Evolutionary conservation across 2,797 vertebrate genomes (phyloP).

Genomic region (Phataginus tricuspis): DNA sequence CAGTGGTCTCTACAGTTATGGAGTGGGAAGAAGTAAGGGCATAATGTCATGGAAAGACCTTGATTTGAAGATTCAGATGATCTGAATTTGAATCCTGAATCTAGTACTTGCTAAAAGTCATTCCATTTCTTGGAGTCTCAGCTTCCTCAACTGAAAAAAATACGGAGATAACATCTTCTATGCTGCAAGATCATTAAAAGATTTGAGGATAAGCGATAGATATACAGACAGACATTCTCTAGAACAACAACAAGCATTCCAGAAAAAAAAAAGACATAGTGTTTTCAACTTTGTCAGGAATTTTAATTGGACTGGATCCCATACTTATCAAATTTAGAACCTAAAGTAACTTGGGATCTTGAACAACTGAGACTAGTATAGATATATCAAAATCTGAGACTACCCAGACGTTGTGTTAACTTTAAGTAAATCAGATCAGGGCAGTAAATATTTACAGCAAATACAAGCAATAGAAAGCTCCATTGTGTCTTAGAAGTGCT

Average conservation of each 20-base stretch:
- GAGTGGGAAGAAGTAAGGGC: not conserved
- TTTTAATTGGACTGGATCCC: slow-evolving; percentile 43
- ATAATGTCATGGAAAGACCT: not conserved
- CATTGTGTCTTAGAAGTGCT: slow-evolving; percentile 56
- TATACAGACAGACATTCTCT: not conserved
- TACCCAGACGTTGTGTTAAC: slow-evolving; percentile 25
- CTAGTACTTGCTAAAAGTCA: slow-evolving; percentile 9
- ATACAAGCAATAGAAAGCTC: slow-evolving; percentile 47
- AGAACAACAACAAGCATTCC: not conserved
- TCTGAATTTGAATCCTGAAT: not conserved
- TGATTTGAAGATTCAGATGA: not conserved
- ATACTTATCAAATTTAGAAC: slow-evolving; percentile 54
- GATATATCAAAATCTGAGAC: slow-evolving; percentile 45
- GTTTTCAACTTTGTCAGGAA: slow-evolving; percentile 46
- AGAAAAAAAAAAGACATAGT: not conserved
- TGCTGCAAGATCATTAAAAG: not conserved
- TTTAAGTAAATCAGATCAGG: slow-evolving; percentile 60
- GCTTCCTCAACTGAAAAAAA: not conserved
- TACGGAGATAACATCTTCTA: not conserved
- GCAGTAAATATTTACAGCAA: slow-evolving; percentile 75
- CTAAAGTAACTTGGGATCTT: slow-evolving; percentile 26
- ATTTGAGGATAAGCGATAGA: not conserved
- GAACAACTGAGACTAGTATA: slow-evolving; percentile 44
- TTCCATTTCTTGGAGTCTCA: not conserved
- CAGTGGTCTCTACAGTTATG: not conserved